Evolutionary conservation across 2,888 invertebrate species (phyloP), one percentile per base, ranked within the genome.

Genomic region (Chloromyia formosa): DNA sequence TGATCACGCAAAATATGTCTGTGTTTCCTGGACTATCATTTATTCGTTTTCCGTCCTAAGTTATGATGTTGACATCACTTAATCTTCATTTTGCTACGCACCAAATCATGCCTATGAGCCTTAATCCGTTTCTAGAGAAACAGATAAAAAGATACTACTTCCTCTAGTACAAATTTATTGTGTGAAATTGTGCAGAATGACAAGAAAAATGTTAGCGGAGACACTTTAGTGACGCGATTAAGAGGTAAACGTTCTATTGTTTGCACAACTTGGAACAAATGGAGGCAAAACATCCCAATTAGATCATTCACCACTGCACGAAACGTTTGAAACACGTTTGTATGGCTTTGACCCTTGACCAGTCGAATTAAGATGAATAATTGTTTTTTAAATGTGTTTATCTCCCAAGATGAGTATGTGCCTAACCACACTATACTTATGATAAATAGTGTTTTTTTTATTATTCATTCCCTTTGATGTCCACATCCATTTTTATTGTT

Each of bases 241-340:
- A 71, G 71, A 71, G 56, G 71, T 71, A 71, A n/a, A 71, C 56
- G 58, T 42, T 71, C 71, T 71, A 58, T 71, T 71, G 71, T 71
- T 71, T 35, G 56, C 40, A 20, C 14, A 56, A 58, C 35, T 35
- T 4, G 27, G 27, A 35, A 35, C 27, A 35, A 35, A 35, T 35
- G 27, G 7, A 35, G 27, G 3, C 2, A 35, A 35, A 71, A 40
- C 71, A 71, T 35, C 58, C 40, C 58, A 40, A 58, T 71, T 71
- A 58, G 40, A 56, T 58, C 40, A 18, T 27, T 58, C n/a, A n/a
- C n/a, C n/a, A 40, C 35, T 56, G 40, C 14, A 40, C 54, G 40
- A 40, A 56, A 35, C 18, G n/a, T 16, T 71, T n/a, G 12, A 56
- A 53, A 69, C 53, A 58, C 12, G n/a, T 20, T 3, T 3, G n/a